Percentiles rank a stretch among this genome's conserved stretches.
These are phyloP conservation scores for Calameuta pallipes DNA, from an alignment of 2,888 invertebrate species.

Conservation along the genomic window DNA sequence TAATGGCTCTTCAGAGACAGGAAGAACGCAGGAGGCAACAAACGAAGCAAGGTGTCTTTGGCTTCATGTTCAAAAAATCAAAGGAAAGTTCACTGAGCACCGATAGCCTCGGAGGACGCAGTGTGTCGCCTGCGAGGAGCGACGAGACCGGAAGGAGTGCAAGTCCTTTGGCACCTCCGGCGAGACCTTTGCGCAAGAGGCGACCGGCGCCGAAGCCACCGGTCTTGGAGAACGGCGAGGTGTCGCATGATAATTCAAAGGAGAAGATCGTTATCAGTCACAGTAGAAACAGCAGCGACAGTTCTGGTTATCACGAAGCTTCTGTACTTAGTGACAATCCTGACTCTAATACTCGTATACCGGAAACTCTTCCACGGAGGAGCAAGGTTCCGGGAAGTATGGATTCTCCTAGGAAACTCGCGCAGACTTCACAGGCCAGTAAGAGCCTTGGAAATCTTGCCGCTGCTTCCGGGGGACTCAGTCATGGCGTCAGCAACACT, in stretches of 20 bases:
- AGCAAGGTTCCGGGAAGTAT: conserved; percentile 53
- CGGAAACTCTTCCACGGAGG: conserved; percentile 64
- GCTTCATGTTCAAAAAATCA: conserved; percentile 68
- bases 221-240: conserved; percentile 43
- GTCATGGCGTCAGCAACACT: conserved; percentile 57
- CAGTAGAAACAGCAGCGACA: conserved; percentile 79
- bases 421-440: conserved; percentile 58
- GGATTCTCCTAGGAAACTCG: conserved; percentile 54
- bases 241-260: conserved; percentile 48
- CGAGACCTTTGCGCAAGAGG: conserved; percentile 69
- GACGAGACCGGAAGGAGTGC: conserved; percentile 68
- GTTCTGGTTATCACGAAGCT: conserved; percentile 79
- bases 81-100: conserved; percentile 68
- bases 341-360: conserved; percentile 57
- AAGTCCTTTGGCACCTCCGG: conserved; percentile 62
- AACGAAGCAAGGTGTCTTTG: conserved; percentile 68
- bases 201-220: conserved; percentile 73
- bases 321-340: conserved; percentile 74
- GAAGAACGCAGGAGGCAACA: conserved; percentile 70
- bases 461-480: conserved; percentile 40
- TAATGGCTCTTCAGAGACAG: conserved; percentile 71
- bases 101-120: conserved; percentile 67
- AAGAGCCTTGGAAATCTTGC: conserved; percentile 61
- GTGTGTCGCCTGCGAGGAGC: conserved; percentile 73
- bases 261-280: conserved; percentile 72